Percentiles rank a stretch among this genome's conserved stretches.
Evolutionary conservation across 2,797 vertebrate species (phyloP).

Genomic region (Phataginus tricuspis): DNA sequence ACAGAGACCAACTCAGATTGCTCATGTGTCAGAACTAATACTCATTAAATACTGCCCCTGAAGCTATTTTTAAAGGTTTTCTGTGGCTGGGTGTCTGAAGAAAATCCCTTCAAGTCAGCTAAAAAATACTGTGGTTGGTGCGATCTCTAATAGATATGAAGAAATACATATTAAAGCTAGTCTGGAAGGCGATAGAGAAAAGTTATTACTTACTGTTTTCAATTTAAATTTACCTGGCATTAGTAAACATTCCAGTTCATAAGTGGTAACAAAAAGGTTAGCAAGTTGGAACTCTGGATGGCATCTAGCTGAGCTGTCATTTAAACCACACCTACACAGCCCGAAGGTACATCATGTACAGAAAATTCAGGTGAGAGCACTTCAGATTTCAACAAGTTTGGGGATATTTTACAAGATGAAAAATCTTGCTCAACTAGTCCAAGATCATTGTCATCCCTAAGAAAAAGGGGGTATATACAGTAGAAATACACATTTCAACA

Average conservation of each 20-base stretch:
- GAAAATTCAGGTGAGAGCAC: neutral
- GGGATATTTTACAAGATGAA: neutral
- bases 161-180: neutral
- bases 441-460: neutral
- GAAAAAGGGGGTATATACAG: neutral
- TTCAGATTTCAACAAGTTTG: neutral
- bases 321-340: constrained; percentile 8
- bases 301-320: neutral
- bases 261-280: neutral
- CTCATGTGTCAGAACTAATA: neutral
- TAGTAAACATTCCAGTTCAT: neutral
- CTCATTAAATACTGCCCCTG: neutral
- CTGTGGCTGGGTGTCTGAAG: neutral
- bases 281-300: neutral
- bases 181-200: neutral
- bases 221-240: neutral
- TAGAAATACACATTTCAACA: neutral
- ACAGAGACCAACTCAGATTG: neutral
- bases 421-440: constrained; percentile 13
- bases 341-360: neutral
- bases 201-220: neutral
- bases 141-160: neutral
- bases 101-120: constrained; percentile 12
- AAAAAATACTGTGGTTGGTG: neutral
- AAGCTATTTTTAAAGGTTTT: constrained; percentile 16